Base-by-base conservation (phyloP, 2,797 vertebrate genomes). In the Danio albolineatus region DNA sequence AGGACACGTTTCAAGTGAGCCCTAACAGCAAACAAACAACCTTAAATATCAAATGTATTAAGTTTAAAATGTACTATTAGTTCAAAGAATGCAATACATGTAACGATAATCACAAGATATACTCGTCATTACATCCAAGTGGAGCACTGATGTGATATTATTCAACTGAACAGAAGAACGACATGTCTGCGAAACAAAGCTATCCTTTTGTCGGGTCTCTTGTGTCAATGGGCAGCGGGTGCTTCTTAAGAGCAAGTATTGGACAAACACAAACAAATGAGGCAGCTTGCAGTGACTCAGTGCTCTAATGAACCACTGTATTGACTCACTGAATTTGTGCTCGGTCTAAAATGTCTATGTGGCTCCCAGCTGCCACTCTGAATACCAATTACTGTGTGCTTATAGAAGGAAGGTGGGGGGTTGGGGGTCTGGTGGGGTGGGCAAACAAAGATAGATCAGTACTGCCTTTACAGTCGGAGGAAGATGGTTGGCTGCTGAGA, bases 231-330 rank as follows among this genome's bases (percentile, higher is more conserved):
- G 91, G 87, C 87, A 87, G 89, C 89, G 88, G 90, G 87, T 87
- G 91, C 89, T 92, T 91, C 91, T 92, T 94, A 92, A 93, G 93
- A 93, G 90, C 90, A 90, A 92, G 91, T 94, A 93, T 94, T 94
- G 94, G 92, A 94, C 93, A 94, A 95, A 94, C 91, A 94, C 92
- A 94, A 94, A 94, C 93, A 94, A 94, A 94, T 90, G 92, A 94
- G 92, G 91, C 92, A 91, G 91, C 88, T 90, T 89, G 89, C 92
- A 91, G 91, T 94, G 93, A 94, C 92, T 95, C 92, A 93, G 92
- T 91, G 91, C 91, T 92, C 91, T 95, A 95, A 95, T 94, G 93
- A 95, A 95, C 91, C 94, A 94, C 88, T 87, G 91, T 94, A 95
- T 95, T 95, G 94, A 95, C 94, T 94, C 90, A 91, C 92, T 92